Conservation (phyloP, 2,888 invertebrate species). For the Caenorhabditis sp. region DNA sequence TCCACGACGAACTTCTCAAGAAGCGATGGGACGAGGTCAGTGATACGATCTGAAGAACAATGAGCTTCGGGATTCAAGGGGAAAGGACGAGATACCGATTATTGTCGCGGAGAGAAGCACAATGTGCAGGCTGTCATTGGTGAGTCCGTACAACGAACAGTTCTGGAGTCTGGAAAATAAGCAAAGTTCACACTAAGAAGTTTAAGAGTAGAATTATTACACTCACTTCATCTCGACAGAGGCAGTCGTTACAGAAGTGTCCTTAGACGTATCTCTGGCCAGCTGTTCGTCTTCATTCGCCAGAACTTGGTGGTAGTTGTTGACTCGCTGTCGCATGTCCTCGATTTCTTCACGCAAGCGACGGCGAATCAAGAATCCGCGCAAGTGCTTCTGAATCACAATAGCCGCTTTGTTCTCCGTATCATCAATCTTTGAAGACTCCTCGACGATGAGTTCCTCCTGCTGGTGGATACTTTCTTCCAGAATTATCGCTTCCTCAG, state of each 20-base stretch:
- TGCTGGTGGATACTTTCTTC: background rate
- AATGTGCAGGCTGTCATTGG: slow-evolving; percentile 16
- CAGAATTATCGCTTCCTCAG: background rate
- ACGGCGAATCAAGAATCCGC: slow-evolving; percentile 35
- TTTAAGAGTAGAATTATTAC: background rate
- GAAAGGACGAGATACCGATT: slow-evolving; percentile 4
- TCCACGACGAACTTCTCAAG: slow-evolving; percentile 30
- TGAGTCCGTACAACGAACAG: slow-evolving; percentile 11
- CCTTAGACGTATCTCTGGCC: background rate
- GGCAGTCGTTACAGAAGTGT: background rate
- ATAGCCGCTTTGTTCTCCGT: background rate
- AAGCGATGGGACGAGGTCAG: slow-evolving; percentile 26
- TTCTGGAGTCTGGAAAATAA: slow-evolving; percentile 26
- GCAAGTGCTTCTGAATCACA: slow-evolving; percentile 20
- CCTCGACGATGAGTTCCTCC: no score
- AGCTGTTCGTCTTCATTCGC: slow-evolving; percentile 16
- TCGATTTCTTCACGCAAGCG: slow-evolving; percentile 4
- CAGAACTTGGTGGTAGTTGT: slow-evolving; percentile 4
- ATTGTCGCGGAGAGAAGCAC: slow-evolving; percentile 29
- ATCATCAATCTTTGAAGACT: no score
- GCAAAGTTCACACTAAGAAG: no score
- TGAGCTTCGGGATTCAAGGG: background rate
- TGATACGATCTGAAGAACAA: slow-evolving; percentile 21
- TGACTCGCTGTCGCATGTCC: slow-evolving; percentile 5
- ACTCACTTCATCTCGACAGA: slow-evolving; percentile 24